A percentile compares a stretch with the other conserved stretches of the same genome.
Evolutionary conservation across 2,888 invertebrate species (phyloP).

Genomic region (Phorcus lineatus): DNA sequence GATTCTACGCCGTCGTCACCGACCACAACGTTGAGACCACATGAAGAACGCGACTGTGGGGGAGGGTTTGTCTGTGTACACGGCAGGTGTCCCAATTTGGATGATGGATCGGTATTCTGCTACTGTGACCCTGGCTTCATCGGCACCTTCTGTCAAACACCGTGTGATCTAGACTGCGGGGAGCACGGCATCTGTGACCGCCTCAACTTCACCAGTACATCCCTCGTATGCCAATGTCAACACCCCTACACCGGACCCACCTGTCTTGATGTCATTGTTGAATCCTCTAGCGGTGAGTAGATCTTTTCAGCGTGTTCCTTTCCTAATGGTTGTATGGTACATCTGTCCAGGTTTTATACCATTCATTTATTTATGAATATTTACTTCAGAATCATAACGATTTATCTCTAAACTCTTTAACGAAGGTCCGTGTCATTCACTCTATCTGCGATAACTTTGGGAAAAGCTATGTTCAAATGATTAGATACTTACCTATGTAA

Average conservation of each 20-base stretch:
- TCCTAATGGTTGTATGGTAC: too few relatives aligned
- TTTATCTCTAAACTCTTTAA: too few relatives aligned
- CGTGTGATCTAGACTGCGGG: conserved; percentile 52
- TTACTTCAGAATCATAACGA: too few relatives aligned
- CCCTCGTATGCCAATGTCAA: conserved; percentile 40
- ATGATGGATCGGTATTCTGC: conserved; percentile 20
- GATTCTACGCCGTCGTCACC: neutral
- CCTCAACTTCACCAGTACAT: conserved; percentile 10
- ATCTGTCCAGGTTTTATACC: too few relatives aligned
- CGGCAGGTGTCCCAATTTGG: neutral
- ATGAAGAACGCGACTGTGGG: neutral
- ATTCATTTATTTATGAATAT: too few relatives aligned
- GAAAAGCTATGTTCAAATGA: too few relatives aligned
- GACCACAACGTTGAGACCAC: neutral
- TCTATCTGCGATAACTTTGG: too few relatives aligned
- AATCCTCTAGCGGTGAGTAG: too few relatives aligned
- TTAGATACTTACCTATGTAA: too few relatives aligned
- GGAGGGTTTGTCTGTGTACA: neutral
- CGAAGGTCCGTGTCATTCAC: too few relatives aligned
- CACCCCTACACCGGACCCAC: conserved; percentile 33
- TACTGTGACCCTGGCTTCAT: conserved; percentile 47
- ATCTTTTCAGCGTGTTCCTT: too few relatives aligned
- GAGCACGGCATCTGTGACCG: conserved; percentile 41
- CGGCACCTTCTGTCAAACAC: conserved; percentile 41
- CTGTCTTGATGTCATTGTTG: conserved; percentile 33